Evolutionary conservation across 2,888 invertebrate genomes (phyloP), one percentile per base, ranked within the genome.

Genomic region (Rosalia funebris): DNA sequence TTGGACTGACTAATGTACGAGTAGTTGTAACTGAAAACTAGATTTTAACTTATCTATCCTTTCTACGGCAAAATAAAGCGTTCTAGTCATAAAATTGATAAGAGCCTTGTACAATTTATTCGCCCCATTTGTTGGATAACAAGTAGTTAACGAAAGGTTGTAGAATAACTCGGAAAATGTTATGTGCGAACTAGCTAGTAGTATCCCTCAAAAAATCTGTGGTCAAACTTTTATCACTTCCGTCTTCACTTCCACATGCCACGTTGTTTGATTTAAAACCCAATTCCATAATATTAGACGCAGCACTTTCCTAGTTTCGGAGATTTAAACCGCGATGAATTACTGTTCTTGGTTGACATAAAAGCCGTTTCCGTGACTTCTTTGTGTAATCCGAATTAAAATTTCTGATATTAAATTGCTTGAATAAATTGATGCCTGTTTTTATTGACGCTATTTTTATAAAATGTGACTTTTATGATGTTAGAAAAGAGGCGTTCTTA

Each of bases 151-250:
- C n/a, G n/a, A n/a, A n/a, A n/a, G n/a, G n/a, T n/a, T n/a, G n/a
- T n/a, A 25, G 7, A 25, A 25, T 25, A 3, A 25, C 25, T 25
- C 25, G 25, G 25, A 25, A 25, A 25, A 5, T 25, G 3, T 25
- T 25, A 25, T 25, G 7, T 25, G 7, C 7, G 7, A 25, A 25
- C 25, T 25, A 25, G 25, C 3, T 7, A 7, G 25, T 7, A 25
- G 25, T 25, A 25, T 25, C 25, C 3, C 25, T 25, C 3, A 25
- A 25, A 7, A 25, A 25, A 25, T 25, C 25, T 25, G 16, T 10
- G 41, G 41, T 41, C 41, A 41, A 41, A 10, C n/a, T 16, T 41
- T 41, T 41, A 41, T 41, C 12, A 16, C 15, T 41, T 7, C 41
- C 16, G 10, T 7, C 25, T 7, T 3, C 14, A 14, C 16, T 14